These are phyloP conservation scores for Protonibea diacanthus DNA, from an alignment of 2,797 vertebrate species.

Conservation along the genomic window DNA sequence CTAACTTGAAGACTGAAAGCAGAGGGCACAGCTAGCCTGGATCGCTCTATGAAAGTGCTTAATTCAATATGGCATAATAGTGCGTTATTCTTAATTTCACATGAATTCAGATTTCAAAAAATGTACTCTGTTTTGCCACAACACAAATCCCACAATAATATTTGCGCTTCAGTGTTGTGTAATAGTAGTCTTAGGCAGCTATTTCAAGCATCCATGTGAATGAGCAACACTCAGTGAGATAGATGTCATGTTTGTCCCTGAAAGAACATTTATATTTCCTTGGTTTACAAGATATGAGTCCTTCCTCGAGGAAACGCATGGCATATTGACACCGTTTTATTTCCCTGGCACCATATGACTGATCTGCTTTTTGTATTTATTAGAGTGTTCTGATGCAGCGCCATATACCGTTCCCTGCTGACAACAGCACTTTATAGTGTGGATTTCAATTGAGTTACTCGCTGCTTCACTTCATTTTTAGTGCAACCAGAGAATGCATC, in stretches of 20 bases:
- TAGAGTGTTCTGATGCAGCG: constrained; percentile 65
- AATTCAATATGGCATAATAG: neutral
- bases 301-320: constrained; percentile 59
- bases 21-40: neutral
- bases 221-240: constrained; percentile 31
- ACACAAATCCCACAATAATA: neutral
- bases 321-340: constrained; percentile 74
- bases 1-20: neutral
- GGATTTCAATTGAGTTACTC: constrained; percentile 76
- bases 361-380: constrained; percentile 79
- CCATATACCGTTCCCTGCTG: constrained; percentile 70
- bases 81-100: neutral
- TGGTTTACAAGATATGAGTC: constrained; percentile 55
- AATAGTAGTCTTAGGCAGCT: neutral
- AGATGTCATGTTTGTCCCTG: constrained; percentile 41
- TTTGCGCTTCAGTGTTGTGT: constrained; percentile 5
- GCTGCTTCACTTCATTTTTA: constrained; percentile 68
- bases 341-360: constrained; percentile 70
- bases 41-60: neutral
- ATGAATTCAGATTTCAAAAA: neutral
- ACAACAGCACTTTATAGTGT: constrained; percentile 72
- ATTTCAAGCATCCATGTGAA: constrained; percentile 15
- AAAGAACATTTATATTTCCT: constrained; percentile 50
- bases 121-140: neutral
- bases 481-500: constrained; percentile 60